A percentile compares a stretch with the other conserved stretches of the same genome.
Conservation (phyloP, 2,797 vertebrate genomes). For the Pangasius mekongensis region DNA sequence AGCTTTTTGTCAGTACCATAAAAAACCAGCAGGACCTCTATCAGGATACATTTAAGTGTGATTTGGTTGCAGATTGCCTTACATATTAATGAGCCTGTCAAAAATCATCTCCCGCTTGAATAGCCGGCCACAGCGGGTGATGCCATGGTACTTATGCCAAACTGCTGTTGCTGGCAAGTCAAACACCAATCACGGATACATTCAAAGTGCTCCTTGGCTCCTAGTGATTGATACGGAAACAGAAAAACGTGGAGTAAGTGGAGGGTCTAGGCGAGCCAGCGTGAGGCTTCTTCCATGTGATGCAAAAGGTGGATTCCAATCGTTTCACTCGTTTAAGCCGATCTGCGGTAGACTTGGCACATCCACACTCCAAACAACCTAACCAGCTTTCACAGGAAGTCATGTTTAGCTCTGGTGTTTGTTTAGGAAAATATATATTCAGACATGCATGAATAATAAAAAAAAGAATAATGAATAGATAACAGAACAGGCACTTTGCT, state of each 20-base stretch:
- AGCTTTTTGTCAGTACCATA: background rate
- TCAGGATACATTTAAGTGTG: background rate
- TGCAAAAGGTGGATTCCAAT: constrained; percentile 30
- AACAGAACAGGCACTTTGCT: constrained; percentile 17
- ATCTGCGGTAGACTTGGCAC: constrained; percentile 33
- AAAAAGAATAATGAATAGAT: constrained; percentile 19
- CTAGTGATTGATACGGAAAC: background rate
- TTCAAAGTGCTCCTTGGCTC: background rate
- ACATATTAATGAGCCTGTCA: constrained; percentile 53
- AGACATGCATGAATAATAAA: constrained; percentile 15
- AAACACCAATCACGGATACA: constrained; percentile 15
- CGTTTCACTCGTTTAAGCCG: constrained; percentile 18
- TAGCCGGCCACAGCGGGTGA: constrained; percentile 32
- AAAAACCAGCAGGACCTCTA: background rate
- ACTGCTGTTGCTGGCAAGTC: constrained; percentile 29
- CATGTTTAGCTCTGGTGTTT: constrained; percentile 15
- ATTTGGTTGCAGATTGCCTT: constrained; percentile 48
- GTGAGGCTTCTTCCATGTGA: constrained; percentile 9
- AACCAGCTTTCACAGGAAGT: constrained; percentile 19
- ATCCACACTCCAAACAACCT: constrained; percentile 5
- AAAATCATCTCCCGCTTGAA: constrained; percentile 48
- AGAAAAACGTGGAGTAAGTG: background rate
- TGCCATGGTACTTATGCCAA: constrained; percentile 28
- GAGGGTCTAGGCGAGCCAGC: background rate
- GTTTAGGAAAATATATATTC: constrained; percentile 44